Percentiles rank a stretch among this genome's conserved stretches.
Evolutionary conservation across 2,113 vertebrate genomes (phyloP).

Genomic region (Himantopus leucocephalus): DNA sequence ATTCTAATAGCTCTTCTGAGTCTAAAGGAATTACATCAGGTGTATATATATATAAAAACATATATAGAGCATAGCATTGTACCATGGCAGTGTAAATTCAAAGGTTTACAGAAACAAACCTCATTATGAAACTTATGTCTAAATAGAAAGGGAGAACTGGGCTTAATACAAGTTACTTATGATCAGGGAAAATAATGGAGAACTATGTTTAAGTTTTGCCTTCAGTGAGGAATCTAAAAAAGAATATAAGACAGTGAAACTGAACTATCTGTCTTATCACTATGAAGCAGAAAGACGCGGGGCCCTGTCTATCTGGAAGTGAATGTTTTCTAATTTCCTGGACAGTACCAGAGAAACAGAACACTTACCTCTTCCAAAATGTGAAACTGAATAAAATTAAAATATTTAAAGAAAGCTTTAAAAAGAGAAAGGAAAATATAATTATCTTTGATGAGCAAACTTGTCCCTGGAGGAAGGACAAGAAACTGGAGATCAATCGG

Average conservation of each 20-base stretch:
- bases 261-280: not conserved
- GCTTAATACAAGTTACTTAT: not conserved
- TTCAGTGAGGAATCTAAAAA: not conserved
- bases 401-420: not conserved
- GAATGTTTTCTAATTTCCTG: not conserved
- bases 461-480: not conserved
- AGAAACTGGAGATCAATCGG: not conserved
- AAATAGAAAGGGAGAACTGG: not conserved
- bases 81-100: not conserved
- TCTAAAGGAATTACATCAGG: not conserved
- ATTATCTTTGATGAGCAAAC: not conserved
- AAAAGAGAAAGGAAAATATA: not conserved
- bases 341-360: not conserved
- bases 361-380: slow-evolving; percentile 21
- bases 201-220: not conserved
- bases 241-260: not conserved
- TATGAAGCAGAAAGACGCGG: not conserved
- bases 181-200: not conserved
- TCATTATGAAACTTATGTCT: not conserved
- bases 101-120: not conserved
- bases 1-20: not conserved
- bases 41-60: not conserved
- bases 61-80: not conserved
- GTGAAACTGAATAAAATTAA: not conserved
- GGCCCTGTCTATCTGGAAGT: not conserved